A percentile compares a stretch with the other conserved stretches of the same genome.
phyloP scores from a whole-genome alignment of 1,140 invertebrate genomes.

The Rhynchophorus ferrugineus region DNA sequence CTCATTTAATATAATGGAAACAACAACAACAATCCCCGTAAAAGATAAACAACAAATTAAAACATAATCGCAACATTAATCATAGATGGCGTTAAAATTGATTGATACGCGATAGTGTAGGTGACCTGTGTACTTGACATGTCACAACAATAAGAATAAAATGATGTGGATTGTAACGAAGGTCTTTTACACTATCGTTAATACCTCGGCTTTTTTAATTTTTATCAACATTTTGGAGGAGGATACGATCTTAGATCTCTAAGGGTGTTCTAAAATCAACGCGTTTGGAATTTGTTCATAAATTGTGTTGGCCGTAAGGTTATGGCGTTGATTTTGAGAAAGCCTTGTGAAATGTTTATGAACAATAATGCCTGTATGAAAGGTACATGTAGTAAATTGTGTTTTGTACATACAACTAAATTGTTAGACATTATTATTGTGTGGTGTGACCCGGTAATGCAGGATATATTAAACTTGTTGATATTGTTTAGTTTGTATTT shows the following conservation, averaged over 20 bases:
- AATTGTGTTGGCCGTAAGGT: neutral
- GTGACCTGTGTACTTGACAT: neutral
- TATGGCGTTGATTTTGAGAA: neutral
- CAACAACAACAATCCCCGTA: conserved; percentile 32
- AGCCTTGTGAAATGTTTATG: too few species aligned
- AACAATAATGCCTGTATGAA: neutral
- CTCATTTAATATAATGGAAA: too few species aligned
- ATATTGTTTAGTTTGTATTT: neutral
- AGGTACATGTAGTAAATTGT: neutral
- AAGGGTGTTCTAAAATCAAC: conserved; percentile 1
- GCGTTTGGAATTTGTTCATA: neutral
- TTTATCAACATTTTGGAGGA: conserved; percentile 35
- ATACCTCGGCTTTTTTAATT: conserved; percentile 25
- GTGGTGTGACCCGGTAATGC: too few species aligned
- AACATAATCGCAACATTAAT: conserved; percentile 14
- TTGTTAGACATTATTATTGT: too few species aligned
- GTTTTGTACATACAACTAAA: neutral
- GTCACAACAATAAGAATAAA: too few species aligned
- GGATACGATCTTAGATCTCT: conserved; percentile 34
- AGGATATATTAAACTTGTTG: too few species aligned
- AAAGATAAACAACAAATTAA: conserved; percentile 28
- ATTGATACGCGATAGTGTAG: conserved; percentile 26
- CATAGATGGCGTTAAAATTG: conserved; percentile 26
- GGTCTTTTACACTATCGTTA: conserved; percentile 18
- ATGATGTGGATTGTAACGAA: neutral